phyloP scores from a whole-genome alignment of 1,140 invertebrate species.

The Meloidogyne hapla region DNA sequence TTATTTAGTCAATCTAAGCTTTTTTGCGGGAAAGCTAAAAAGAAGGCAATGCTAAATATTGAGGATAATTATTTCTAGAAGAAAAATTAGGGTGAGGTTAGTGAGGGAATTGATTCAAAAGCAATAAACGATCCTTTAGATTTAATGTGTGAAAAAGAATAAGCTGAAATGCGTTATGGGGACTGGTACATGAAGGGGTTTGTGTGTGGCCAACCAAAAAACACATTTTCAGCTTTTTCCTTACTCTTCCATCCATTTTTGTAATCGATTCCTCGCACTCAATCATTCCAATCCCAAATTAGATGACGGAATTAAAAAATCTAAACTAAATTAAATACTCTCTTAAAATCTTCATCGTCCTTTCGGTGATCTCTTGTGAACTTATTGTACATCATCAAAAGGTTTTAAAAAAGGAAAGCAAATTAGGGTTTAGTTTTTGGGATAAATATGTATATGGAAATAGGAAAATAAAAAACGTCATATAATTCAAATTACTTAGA shows the following conservation, averaged over 20 bases:
- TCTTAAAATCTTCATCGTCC: no score
- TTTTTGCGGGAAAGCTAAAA: not conserved
- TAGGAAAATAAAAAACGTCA: no score
- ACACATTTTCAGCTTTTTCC: not conserved
- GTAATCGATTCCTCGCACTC: not conserved
- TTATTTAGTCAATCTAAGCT: not conserved
- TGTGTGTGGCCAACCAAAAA: not conserved
- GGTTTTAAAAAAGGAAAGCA: no score
- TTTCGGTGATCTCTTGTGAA: no score
- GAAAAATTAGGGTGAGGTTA: not conserved
- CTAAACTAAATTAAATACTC: no score
- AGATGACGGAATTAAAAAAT: not conserved
- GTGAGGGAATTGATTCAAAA: not conserved
- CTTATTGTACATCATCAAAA: no score
- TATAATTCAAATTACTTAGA: no score
- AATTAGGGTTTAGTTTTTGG: no score
- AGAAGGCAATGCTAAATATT: not conserved
- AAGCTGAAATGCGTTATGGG: not conserved
- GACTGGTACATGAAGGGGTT: not conserved
- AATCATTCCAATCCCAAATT: not conserved
- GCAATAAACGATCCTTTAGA: not conserved
- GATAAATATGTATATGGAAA: no score
- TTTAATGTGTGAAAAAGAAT: not conserved
- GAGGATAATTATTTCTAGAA: constrained; percentile 1
- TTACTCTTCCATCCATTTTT: not conserved